Evolutionary conservation across 2,888 invertebrate genomes (phyloP).

Genomic region (Ischnura elegans): DNA sequence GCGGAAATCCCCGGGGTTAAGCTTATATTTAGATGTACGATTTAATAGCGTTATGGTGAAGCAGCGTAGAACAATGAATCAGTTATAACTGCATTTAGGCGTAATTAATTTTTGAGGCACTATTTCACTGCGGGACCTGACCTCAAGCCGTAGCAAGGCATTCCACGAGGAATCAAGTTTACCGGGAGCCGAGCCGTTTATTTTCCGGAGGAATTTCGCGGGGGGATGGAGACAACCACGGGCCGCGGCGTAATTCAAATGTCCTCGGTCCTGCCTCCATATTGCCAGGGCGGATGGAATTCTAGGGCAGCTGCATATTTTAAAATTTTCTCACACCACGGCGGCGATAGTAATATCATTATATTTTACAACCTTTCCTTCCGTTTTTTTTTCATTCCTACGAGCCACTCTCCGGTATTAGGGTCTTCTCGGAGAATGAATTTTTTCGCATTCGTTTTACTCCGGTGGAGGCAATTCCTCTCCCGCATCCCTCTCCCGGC

Average conservation of each 20-base stretch:
- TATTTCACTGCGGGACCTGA: neutral
- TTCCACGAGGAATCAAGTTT: neutral
- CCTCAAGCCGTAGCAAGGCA: neutral
- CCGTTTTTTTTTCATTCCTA: neutral
- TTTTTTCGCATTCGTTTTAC: constrained; percentile 11
- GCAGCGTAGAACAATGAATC: too few species aligned
- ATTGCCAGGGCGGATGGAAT: neutral
- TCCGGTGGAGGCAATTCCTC: neutral
- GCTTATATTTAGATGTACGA: too few species aligned
- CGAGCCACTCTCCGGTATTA: constrained; percentile 9
- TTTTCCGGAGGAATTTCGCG: neutral
- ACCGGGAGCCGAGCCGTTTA: neutral
- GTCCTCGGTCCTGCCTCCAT: neutral
- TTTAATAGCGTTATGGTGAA: too few species aligned
- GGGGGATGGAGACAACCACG: neutral
- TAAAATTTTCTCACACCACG: neutral
- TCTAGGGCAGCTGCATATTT: neutral
- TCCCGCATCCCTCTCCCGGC: neutral
- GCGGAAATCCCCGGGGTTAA: too few species aligned
- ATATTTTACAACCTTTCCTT: neutral
- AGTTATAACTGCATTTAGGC: neutral
- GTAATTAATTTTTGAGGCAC: neutral
- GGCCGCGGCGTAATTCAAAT: neutral
- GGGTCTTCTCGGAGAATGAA: neutral
- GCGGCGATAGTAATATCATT: neutral